Conservation (phyloP, 2,888 invertebrate genomes). For the Anorthoa munda region DNA sequence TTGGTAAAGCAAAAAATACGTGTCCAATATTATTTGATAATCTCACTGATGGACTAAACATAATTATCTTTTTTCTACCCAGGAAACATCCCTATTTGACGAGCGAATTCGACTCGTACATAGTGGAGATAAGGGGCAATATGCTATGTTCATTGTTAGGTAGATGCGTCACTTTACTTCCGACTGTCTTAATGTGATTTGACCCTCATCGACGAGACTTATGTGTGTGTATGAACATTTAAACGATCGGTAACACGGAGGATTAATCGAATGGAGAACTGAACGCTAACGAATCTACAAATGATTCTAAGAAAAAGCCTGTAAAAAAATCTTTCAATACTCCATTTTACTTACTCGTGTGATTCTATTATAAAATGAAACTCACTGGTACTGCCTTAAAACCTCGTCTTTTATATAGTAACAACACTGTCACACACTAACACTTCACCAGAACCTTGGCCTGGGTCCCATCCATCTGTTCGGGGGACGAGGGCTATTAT, state of each 20-base stretch:
- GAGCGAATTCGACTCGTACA: too few species aligned
- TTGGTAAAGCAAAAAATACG: too few species aligned
- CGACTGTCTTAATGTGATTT: too few species aligned
- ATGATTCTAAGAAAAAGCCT: slow-evolving; percentile 3
- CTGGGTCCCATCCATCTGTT: slow-evolving; percentile 84
- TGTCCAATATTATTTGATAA: too few species aligned
- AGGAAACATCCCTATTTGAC: too few species aligned
- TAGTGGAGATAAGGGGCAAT: too few species aligned
- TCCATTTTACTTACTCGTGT: slow-evolving; percentile 21
- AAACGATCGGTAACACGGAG: slow-evolving; percentile 18
- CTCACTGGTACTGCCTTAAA: slow-evolving; percentile 50
- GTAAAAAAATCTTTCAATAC: background rate
- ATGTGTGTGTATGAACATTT: background rate
- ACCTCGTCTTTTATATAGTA: slow-evolving; percentile 53
- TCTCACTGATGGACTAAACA: too few species aligned
- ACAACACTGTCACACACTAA: slow-evolving; percentile 63
- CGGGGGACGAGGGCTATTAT: slow-evolving; percentile 82
- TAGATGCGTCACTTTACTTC: too few species aligned
- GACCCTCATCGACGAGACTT: background rate
- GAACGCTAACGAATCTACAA: slow-evolving; percentile 6
- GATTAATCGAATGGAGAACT: slow-evolving; percentile 26
- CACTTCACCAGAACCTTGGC: slow-evolving; percentile 86
- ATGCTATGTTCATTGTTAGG: too few species aligned
- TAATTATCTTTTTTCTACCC: too few species aligned
- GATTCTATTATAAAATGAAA: slow-evolving; percentile 60